A percentile compares a stretch with the other conserved stretches of the same genome.
These are phyloP conservation scores for Hyphantria cunea DNA, from an alignment of 1,140 invertebrate genomes.

Conservation along the genomic window DNA sequence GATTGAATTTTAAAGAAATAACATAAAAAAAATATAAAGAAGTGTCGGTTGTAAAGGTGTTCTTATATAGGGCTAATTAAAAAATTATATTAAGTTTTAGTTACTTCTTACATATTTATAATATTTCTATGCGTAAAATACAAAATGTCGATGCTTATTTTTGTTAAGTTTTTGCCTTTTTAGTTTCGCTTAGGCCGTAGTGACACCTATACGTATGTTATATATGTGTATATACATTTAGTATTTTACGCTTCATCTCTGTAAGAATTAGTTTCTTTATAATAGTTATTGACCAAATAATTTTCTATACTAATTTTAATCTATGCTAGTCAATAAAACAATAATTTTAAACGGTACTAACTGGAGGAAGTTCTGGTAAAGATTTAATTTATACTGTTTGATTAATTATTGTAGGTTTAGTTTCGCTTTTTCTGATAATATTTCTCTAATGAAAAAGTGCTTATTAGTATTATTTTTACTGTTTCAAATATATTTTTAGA, in stretches of 20 bases:
- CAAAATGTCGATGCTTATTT: constrained; percentile 44
- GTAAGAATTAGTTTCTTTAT: neutral
- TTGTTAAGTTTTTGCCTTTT: constrained; percentile 44
- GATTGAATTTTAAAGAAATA: too few relatives aligned
- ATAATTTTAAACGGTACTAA: constrained; percentile 30
- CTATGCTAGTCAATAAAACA: constrained; percentile 45
- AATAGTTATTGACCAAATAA: constrained; percentile 23
- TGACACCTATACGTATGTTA: constrained; percentile 22
- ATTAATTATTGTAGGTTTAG: constrained; percentile 1
- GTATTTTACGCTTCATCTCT: constrained; percentile 33
- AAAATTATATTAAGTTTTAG: constrained; percentile 6
- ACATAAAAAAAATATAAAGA: too few relatives aligned
- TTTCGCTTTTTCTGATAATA: neutral
- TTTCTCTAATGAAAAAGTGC: too few relatives aligned
- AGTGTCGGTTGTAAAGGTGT: constrained; percentile 23
- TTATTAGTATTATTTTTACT: too few relatives aligned
- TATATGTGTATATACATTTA: constrained; percentile 28
- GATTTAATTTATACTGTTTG: constrained; percentile 5
- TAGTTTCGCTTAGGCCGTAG: constrained; percentile 39
- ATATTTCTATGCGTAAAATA: constrained; percentile 48
- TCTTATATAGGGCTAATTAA: constrained; percentile 6
- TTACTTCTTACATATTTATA: constrained; percentile 22
- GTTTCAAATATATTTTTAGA: too few relatives aligned
- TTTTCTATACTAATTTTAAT: constrained; percentile 45
- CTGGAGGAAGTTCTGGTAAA: constrained; percentile 6